Percentiles rank a stretch among this genome's conserved stretches.
These are phyloP conservation scores for Leuciscus waleckii DNA, from an alignment of 2,797 vertebrate species.

Conservation along the genomic window DNA sequence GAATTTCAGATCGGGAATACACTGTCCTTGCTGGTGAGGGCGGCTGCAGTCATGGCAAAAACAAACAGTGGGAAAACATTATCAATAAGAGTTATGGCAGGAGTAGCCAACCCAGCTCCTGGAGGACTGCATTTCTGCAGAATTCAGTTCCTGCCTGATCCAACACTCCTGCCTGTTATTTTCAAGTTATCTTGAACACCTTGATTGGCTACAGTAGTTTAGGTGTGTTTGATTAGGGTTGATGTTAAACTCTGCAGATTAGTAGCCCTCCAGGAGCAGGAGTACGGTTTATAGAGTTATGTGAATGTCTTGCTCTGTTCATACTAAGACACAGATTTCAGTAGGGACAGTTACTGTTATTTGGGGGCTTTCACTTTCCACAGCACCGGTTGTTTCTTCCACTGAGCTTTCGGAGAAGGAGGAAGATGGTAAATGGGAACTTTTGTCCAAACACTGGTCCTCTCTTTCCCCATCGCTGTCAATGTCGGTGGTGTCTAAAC, in stretches of 20 bases:
- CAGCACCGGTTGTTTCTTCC: conserved; percentile 63
- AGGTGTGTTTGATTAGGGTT: neutral
- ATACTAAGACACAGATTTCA: neutral
- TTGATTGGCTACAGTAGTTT: neutral
- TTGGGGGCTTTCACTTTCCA: conserved; percentile 38
- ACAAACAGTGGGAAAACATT: neutral
- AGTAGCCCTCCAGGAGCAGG: neutral
- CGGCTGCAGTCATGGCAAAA: neutral
- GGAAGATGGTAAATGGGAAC: conserved; percentile 36
- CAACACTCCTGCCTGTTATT: neutral
- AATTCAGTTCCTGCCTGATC: neutral
- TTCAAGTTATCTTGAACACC: neutral
- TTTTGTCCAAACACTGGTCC: conserved; percentile 65
- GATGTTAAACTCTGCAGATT: neutral
- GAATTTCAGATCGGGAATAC: conserved; percentile 83
- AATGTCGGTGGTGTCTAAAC: conserved; percentile 77
- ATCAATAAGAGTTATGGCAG: neutral
- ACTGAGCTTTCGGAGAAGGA: conserved; percentile 46
- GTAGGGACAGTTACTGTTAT: conserved; percentile 25
- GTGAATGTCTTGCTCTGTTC: neutral
- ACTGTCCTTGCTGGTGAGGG: conserved; percentile 68
- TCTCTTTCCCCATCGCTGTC: conserved; percentile 83
- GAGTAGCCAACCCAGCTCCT: neutral
- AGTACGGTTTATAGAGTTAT: neutral
- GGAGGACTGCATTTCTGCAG: neutral